phyloP scores from a whole-genome alignment of 2,797 vertebrate species.

The Staurois parvus region DNA sequence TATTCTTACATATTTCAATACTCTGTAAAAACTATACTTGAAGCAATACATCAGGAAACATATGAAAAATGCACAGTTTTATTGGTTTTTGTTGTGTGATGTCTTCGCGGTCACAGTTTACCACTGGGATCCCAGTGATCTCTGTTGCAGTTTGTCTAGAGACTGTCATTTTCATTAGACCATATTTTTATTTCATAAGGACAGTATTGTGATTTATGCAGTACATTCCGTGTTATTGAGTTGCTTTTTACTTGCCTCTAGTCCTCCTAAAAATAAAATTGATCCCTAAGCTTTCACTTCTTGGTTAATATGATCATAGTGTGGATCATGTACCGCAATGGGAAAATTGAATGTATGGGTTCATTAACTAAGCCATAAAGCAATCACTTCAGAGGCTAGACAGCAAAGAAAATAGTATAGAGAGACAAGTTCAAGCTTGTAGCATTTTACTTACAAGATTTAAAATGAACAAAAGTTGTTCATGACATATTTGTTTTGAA shows the following conservation, averaged over 20 bases:
- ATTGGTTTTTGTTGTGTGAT: too few species aligned
- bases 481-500: background rate
- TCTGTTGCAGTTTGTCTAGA: background rate
- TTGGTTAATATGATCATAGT: slow-evolving; percentile 27
- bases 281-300: slow-evolving; percentile 18
- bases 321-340: slow-evolving; percentile 9
- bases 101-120: background rate
- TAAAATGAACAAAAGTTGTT: background rate
- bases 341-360: slow-evolving; percentile 50
- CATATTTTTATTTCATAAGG: slow-evolving; percentile 14
- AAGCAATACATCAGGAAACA: background rate
- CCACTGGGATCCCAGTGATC: background rate
- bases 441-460: slow-evolving; percentile 9
- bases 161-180: slow-evolving; percentile 22
- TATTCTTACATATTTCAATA: background rate
- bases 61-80: background rate
- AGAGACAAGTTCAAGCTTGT: slow-evolving; percentile 6
- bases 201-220: slow-evolving; percentile 32
- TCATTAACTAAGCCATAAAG: slow-evolving; percentile 53
- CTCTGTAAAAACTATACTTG: background rate
- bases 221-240: slow-evolving; percentile 34
- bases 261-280: slow-evolving; percentile 43
- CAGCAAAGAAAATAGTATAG: slow-evolving; percentile 12
- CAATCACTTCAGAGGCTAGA: slow-evolving; percentile 27
- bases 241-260: slow-evolving; percentile 43